Conservation (phyloP, 2,888 invertebrate genomes). For the Cosmorhoe ocellata region DNA sequence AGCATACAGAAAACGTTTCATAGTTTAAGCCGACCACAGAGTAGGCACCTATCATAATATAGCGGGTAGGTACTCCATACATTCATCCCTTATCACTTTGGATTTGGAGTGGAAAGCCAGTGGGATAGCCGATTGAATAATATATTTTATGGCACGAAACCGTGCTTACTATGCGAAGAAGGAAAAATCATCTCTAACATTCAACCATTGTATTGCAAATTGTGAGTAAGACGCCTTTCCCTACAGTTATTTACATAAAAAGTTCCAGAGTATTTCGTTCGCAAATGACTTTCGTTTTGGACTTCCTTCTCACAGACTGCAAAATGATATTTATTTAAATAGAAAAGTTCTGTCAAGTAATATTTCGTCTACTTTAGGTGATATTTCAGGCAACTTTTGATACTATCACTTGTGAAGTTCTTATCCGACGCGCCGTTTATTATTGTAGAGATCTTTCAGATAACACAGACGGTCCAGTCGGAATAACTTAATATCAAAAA, state of each 20-base stretch:
- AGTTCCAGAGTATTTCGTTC: constrained; percentile 67
- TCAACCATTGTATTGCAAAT: constrained; percentile 79
- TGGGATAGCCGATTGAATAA: constrained; percentile 77
- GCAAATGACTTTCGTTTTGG: constrained; percentile 71
- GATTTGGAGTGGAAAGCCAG: constrained; percentile 65
- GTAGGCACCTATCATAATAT: constrained; percentile 43
- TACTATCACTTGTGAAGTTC: not conserved
- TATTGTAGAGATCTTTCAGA: not conserved
- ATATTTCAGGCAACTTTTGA: constrained; percentile 9
- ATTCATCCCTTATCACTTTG: constrained; percentile 66
- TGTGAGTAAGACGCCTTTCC: constrained; percentile 73
- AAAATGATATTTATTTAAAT: constrained; percentile 39
- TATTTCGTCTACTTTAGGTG: constrained; percentile 20
- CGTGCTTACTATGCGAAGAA: constrained; percentile 74
- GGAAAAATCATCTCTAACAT: constrained; percentile 78
- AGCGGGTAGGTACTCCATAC: constrained; percentile 56
- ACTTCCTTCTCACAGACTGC: constrained; percentile 48
- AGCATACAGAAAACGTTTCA: not conserved
- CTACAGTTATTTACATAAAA: constrained; percentile 76
- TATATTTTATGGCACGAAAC: constrained; percentile 75
- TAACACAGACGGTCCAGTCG: too few species aligned
- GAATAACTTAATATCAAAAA: not conserved
- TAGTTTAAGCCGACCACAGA: not conserved
- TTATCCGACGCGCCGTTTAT: not conserved
- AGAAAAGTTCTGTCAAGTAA: constrained; percentile 21